Percentiles rank a stretch among this genome's conserved stretches.
phyloP scores from a whole-genome alignment of 2,888 invertebrate species.

The Apeira syringaria region DNA sequence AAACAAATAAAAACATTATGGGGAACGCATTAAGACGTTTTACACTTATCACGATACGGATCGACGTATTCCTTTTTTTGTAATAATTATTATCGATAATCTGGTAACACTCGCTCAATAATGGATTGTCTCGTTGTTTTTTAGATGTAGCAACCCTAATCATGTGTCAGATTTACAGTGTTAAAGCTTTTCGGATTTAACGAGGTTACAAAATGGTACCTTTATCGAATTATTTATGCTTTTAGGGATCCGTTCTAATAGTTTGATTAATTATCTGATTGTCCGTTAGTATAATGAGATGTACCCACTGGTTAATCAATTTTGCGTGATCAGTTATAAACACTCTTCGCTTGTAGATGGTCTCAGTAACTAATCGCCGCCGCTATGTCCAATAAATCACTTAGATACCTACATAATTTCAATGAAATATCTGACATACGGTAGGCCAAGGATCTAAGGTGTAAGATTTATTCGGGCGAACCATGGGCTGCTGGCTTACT shows the following conservation, averaged over 20 bases:
- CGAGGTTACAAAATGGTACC: constrained; percentile 65
- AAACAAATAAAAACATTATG: constrained; percentile 80
- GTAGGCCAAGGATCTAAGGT: too few species aligned
- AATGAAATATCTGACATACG: too few species aligned
- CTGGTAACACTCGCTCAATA: constrained; percentile 79
- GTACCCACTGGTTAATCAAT: too few species aligned
- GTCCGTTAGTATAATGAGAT: too few species aligned
- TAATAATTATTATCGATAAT: constrained; percentile 81
- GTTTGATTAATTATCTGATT: too few species aligned
- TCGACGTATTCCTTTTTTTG: constrained; percentile 51
- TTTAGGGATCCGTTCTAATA: constrained; percentile 36
- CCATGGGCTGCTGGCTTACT: too few species aligned
- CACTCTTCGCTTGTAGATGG: too few species aligned
- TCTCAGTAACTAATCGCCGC: too few species aligned
- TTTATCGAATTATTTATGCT: constrained; percentile 59
- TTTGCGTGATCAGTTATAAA: too few species aligned
- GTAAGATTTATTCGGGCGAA: too few species aligned
- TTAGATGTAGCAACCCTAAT: constrained; percentile 77
- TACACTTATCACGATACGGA: constrained; percentile 63
- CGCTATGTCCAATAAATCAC: too few species aligned
- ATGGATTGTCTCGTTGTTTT: constrained; percentile 72
- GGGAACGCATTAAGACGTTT: constrained; percentile 78
- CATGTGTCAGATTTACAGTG: constrained; percentile 79
- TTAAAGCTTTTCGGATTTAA: constrained; percentile 61
- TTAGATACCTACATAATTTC: too few species aligned